phyloP scores from a whole-genome alignment of 2,113 vertebrate genomes.

The Glaucomys volans region DNA sequence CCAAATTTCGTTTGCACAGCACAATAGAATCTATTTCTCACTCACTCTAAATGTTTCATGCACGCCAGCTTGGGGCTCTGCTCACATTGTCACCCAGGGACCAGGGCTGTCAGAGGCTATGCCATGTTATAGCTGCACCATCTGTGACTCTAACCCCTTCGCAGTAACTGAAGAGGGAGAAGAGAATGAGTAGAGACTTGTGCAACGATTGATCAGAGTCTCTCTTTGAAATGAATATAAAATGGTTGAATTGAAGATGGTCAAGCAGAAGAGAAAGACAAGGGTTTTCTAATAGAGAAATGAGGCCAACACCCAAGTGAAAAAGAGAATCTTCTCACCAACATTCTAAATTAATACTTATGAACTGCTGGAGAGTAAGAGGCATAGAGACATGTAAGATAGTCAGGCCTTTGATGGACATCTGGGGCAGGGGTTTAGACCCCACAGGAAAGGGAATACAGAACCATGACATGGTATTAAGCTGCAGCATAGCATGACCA shows the following conservation, averaged over 20 bases:
- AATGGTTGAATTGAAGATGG: too few relatives aligned
- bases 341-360: background rate
- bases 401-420: background rate
- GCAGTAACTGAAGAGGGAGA: background rate
- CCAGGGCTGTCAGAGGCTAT: background rate
- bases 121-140: background rate
- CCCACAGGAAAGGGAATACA: background rate
- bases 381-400: background rate
- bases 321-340: background rate
- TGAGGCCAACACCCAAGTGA: background rate
- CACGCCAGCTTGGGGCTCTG: background rate
- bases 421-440: background rate
- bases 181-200: background rate
- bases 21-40: background rate
- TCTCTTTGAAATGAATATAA: background rate
- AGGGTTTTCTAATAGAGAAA: too few relatives aligned
- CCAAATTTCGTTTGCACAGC: background rate
- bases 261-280: too few relatives aligned
- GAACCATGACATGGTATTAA: background rate
- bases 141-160: background rate
- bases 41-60: background rate
- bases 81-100: background rate
- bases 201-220: background rate
- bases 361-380: background rate
- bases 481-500: background rate